Evolutionary conservation across 1,140 invertebrate species (phyloP).

Genomic region (Lucilia cuprina): DNA sequence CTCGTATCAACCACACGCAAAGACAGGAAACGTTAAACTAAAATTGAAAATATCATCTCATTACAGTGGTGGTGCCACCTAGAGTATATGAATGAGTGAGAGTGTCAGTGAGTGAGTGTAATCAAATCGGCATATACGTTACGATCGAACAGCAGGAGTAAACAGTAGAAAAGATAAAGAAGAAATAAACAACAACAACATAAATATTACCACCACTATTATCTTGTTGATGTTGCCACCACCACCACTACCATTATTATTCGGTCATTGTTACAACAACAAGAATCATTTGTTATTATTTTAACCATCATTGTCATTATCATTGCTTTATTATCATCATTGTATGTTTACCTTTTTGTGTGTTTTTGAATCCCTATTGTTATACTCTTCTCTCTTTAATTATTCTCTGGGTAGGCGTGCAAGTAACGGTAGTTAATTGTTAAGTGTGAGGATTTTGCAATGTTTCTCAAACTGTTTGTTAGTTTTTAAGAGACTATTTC

Average conservation of each 20-base stretch:
- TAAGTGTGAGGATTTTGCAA: neutral
- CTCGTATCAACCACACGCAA: constrained; percentile 27
- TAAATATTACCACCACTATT: neutral
- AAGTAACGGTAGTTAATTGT: constrained; percentile 15
- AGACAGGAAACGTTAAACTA: constrained; percentile 33
- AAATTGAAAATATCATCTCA: constrained; percentile 17
- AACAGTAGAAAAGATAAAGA: constrained; percentile 12
- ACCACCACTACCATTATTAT: neutral
- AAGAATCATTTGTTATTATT: neutral
- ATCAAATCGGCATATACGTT: constrained; percentile 17
- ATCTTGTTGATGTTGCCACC: neutral
- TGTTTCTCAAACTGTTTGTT: neutral
- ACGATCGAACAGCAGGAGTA: constrained; percentile 5
- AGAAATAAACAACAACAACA: neutral
- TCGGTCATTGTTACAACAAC: neutral
- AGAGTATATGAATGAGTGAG: neutral
- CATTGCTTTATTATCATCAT: neutral
- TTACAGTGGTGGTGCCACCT: neutral
- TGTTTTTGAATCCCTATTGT: neutral
- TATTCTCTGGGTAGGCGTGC: constrained; percentile 24
- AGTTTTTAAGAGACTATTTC: neutral
- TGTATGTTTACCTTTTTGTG: neutral
- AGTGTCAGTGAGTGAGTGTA: neutral
- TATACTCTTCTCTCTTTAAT: constrained; percentile 22
- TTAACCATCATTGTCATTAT: neutral